Conservation (phyloP, 2,113 vertebrate species). For the Scolopax mira region DNA sequence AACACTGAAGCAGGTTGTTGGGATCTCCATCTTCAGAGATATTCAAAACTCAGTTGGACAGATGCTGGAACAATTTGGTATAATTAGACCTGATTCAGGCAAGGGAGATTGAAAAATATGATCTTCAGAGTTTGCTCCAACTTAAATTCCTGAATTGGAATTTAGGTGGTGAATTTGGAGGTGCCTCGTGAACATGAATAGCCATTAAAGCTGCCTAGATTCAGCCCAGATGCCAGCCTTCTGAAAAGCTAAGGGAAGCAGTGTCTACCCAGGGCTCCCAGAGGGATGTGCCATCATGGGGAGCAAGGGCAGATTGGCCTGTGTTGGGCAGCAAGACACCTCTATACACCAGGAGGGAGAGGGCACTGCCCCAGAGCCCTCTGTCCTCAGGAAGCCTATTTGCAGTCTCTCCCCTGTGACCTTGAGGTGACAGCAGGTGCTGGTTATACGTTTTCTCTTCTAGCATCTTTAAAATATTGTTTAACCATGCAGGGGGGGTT, state of each 20-base stretch:
- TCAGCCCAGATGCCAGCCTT: background rate
- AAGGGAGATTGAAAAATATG: background rate
- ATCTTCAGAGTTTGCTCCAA: background rate
- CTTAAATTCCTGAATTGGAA: background rate
- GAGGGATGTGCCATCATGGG: rapidly evolving
- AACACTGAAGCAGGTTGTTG: background rate
- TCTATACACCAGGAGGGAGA: background rate
- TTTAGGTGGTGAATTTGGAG: background rate
- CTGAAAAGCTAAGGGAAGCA: background rate
- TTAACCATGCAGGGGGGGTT: background rate
- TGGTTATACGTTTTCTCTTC: background rate
- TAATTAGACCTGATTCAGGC: background rate
- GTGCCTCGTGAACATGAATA: background rate
- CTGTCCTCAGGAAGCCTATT: background rate
- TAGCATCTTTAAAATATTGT: background rate
- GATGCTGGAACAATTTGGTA: background rate
- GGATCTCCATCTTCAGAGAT: background rate
- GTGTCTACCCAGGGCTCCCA: background rate
- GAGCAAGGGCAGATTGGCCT: rapidly evolving
- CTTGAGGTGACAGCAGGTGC: background rate
- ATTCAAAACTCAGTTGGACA: background rate
- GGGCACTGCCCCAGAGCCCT: background rate
- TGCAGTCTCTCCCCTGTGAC: background rate
- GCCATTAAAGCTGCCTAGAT: background rate
- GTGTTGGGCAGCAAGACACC: background rate